Evolutionary conservation across 2,888 invertebrate genomes (phyloP).

Genomic region (Drosophila pegasa): DNA sequence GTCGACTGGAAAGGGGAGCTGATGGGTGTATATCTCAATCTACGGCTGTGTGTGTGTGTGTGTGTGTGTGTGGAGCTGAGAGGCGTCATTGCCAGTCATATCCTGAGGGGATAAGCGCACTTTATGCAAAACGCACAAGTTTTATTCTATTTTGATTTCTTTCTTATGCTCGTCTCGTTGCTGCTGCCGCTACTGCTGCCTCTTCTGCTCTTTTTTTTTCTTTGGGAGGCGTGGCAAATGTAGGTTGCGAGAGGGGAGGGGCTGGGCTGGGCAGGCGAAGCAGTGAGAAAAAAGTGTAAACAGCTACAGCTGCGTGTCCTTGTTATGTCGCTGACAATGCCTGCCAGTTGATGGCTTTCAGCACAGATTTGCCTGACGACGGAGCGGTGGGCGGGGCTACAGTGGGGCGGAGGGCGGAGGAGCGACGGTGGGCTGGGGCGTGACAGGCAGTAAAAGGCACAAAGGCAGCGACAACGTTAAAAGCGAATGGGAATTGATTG

Average conservation of each 20-base stretch:
- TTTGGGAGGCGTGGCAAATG: neutral
- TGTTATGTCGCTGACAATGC: conserved; percentile 77
- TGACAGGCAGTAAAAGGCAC: conserved; percentile 64
- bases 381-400: neutral
- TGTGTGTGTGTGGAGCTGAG: conserved; percentile 35
- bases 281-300: conserved; percentile 64
- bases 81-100: conserved; percentile 72
- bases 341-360: conserved; percentile 76
- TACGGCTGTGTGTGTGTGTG: neutral
- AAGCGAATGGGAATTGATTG: conserved; percentile 77
- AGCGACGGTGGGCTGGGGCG: neutral
- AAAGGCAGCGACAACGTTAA: conserved; percentile 68
- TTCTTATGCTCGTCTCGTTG: conserved; percentile 36
- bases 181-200: conserved; percentile 7
- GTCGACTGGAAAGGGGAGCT: neutral
- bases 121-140: conserved; percentile 76
- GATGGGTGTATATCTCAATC: neutral
- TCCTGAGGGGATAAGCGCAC: conserved; percentile 78
- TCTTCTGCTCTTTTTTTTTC: neutral
- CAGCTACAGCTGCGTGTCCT: conserved; percentile 70
- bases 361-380: conserved; percentile 66
- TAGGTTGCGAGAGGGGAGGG: neutral
- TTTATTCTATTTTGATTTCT: conserved; percentile 68
- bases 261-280: neutral
- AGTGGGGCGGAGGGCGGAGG: neutral